phyloP scores from a whole-genome alignment of 2,888 invertebrate genomes.

The Lutraria lutraria region DNA sequence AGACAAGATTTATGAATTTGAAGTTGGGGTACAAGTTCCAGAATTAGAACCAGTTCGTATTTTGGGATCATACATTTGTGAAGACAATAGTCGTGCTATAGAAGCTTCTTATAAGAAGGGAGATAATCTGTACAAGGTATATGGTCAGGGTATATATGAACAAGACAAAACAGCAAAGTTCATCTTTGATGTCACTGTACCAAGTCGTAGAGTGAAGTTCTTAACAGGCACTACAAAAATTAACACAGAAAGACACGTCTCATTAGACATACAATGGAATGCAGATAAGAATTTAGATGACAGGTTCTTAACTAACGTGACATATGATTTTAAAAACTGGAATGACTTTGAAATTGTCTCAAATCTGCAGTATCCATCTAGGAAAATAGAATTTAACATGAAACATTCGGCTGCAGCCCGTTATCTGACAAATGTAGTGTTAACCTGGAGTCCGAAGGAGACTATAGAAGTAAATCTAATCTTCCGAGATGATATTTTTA shows the following conservation, averaged over 20 bases:
- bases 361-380: constrained; percentile 67
- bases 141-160: constrained; percentile 44
- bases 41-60: constrained; percentile 56
- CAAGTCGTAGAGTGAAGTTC: constrained; percentile 65
- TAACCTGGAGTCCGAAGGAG: constrained; percentile 74
- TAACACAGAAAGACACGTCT: constrained; percentile 54
- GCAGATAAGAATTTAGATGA: constrained; percentile 71
- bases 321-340: constrained; percentile 60
- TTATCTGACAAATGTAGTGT: constrained; percentile 65
- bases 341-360: constrained; percentile 67
- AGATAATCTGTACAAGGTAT: constrained; percentile 56
- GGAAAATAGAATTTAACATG: constrained; percentile 61
- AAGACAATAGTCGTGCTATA: constrained; percentile 53
- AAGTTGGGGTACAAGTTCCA: constrained; percentile 55
- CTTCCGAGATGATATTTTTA: constrained; percentile 61
- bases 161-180: constrained; percentile 41
- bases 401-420: constrained; percentile 64
- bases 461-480: constrained; percentile 61
- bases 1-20: constrained; percentile 60
- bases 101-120: constrained; percentile 57
- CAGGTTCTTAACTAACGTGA: constrained; percentile 64
- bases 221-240: constrained; percentile 53
- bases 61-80: constrained; percentile 47
- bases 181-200: constrained; percentile 63
- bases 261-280: constrained; percentile 76